These are phyloP conservation scores for Drosophila cognata DNA, from an alignment of 2,888 invertebrate species.

Conservation along the genomic window DNA sequence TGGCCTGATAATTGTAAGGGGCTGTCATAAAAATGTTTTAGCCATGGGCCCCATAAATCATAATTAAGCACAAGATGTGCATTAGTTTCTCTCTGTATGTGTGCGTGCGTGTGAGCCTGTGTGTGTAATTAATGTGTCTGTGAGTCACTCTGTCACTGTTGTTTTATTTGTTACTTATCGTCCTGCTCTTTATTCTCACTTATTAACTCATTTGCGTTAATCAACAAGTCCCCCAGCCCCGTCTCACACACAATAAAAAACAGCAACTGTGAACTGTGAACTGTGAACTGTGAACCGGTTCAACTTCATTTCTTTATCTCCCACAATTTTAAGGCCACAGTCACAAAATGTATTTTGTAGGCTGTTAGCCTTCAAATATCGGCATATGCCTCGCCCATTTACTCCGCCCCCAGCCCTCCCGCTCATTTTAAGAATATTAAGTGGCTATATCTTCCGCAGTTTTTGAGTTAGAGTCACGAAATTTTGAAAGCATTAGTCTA, in stretches of 20 bases:
- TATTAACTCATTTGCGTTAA: slow-evolving; percentile 74
- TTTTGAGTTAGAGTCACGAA: no score
- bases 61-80: slow-evolving; percentile 72
- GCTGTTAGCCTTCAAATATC: no score
- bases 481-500: no score
- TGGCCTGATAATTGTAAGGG: slow-evolving; percentile 63
- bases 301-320: no score
- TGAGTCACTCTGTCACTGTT: slow-evolving; percentile 38
- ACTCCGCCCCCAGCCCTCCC: no score
- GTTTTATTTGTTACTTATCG: slow-evolving; percentile 12
- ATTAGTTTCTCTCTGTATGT: slow-evolving; percentile 23
- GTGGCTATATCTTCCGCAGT: no score
- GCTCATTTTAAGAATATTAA: no score
- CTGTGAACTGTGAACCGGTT: background rate
- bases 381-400: no score
- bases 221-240: slow-evolving; percentile 56
- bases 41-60: slow-evolving; percentile 73
- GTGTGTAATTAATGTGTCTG: slow-evolving; percentile 70
- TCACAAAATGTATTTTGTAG: no score
- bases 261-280: background rate
- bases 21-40: slow-evolving; percentile 71
- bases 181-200: slow-evolving; percentile 43
- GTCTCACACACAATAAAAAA: background rate
- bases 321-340: no score
- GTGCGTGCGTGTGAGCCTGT: slow-evolving; percentile 14